Evolutionary conservation across 2,797 vertebrate species (phyloP).

Genomic region (Sebastolobus alascanus): DNA sequence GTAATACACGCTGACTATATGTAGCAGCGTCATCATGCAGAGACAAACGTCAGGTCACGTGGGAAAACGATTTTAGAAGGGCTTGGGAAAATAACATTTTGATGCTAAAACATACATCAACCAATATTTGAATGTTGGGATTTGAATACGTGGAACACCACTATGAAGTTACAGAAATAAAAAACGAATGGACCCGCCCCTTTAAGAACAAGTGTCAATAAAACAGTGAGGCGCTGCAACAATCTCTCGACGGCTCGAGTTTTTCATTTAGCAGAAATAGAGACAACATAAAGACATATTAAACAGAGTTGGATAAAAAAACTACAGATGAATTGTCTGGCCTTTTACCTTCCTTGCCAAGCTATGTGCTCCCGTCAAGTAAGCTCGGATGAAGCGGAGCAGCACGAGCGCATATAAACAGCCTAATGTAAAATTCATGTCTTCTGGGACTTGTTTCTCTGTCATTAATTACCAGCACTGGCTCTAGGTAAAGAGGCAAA

Average conservation of each 20-base stretch:
- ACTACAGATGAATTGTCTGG: constrained; percentile 42
- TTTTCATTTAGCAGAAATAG: constrained; percentile 53
- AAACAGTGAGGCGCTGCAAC: constrained; percentile 32
- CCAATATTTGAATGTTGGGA: too few species aligned
- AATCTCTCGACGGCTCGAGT: constrained; percentile 40
- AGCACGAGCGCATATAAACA: constrained; percentile 71
- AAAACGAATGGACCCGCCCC: neutral
- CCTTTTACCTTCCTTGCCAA: constrained; percentile 40
- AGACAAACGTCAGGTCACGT: neutral
- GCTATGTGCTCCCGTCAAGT: constrained; percentile 48
- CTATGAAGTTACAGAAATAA: neutral
- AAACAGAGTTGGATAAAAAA: constrained; percentile 18
- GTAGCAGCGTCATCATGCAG: neutral
- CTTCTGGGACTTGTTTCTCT: constrained; percentile 78
- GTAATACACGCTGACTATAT: neutral
- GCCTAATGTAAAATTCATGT: constrained; percentile 82
- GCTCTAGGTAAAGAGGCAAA: constrained; percentile 69
- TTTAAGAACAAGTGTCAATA: constrained; percentile 55
- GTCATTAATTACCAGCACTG: constrained; percentile 77
- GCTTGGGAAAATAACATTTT: neutral
- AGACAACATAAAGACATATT: constrained; percentile 51
- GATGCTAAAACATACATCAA: neutral
- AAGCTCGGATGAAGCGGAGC: constrained; percentile 57
- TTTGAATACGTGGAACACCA: neutral
- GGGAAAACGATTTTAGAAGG: neutral